Base-by-base conservation (phyloP, 2,797 vertebrate genomes). In the Pseudocheirus occidentalis region DNA sequence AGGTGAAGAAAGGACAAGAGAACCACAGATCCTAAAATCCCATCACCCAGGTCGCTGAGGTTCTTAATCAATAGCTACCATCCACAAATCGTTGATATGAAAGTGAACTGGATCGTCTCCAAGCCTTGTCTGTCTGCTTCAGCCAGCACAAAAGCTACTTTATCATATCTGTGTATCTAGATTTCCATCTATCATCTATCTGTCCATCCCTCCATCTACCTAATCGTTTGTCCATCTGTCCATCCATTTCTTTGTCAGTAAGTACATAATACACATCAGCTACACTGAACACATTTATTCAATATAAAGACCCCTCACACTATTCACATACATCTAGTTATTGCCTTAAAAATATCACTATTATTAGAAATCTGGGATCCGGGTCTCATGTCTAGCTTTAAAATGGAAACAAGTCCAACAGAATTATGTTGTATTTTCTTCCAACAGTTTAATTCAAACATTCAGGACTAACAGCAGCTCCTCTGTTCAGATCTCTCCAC, bases 61-160 rank as follows among this genome's bases (percentile, higher is more conserved):
- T 40, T 93, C 46, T 93, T 52, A 40, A 94, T 97, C 95, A 96
- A 96, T 97, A 98, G 90, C 28, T 96, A 93, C 81, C 52, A 93
- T 96, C 95, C 87, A 57, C 94, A 94, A 96, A 96, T 96, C 50
- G 96, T 55, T 58, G 81, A 94, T 4, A 55, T 81, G 40, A 90
- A 96, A 97, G 56, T 92, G 96, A 95, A 90, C 21, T 95, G 89
- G 93, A 92, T 90, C 94, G 34, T 29, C 94, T 46, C 27, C 40
- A 46, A 24, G 40, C 12, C 40, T 11, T 87, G 21, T 7, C 40
- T 9, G 5, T 24, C 7, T 87, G 40, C 40, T 87, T 27, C 21
- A 46, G 40, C n/a, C 40, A 6, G 14, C 66, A 46, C 9, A 46
- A 9, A 87, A 87, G 3, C 21, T 87, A 87, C 46, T 87, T 46